These are phyloP conservation scores for Drosophila truncata DNA, from an alignment of 1,140 invertebrate genomes.

Conservation along the genomic window DNA sequence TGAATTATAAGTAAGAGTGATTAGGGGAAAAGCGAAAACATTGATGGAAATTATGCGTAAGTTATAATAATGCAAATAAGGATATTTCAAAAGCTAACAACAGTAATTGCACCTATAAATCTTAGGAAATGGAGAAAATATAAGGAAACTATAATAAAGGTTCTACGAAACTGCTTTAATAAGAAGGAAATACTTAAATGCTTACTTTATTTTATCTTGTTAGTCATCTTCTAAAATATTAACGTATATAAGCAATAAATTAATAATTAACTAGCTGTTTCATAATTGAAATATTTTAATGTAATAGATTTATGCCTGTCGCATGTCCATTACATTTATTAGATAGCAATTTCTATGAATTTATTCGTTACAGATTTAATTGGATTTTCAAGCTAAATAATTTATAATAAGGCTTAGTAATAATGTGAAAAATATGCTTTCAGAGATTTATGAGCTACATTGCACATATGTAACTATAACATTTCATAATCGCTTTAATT, in stretches of 20 bases:
- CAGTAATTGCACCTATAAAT: not conserved
- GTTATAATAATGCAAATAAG: not conserved
- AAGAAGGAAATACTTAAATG: no score
- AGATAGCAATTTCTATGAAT: no score
- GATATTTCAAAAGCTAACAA: not conserved
- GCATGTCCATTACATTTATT: not conserved
- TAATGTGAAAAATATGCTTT: not conserved
- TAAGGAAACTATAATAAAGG: not conserved
- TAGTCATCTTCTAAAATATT: no score
- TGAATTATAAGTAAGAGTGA: constrained; percentile 7
- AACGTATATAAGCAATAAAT: no score
- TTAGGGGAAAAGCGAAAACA: not conserved
- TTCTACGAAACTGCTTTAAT: not conserved
- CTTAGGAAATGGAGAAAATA: not conserved
- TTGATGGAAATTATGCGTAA: no score
- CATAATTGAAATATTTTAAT: no score
- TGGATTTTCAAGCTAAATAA: not conserved
- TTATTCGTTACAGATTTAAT: not conserved
- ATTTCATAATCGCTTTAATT: not conserved
- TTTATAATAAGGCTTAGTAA: not conserved
- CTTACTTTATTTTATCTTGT: no score
- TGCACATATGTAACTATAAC: not conserved
- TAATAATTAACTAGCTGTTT: no score
- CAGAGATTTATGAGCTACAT: not conserved
- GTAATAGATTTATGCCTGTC: not conserved